Evolutionary conservation across 2,888 invertebrate genomes (phyloP).

Genomic region (Calameuta pallipes): DNA sequence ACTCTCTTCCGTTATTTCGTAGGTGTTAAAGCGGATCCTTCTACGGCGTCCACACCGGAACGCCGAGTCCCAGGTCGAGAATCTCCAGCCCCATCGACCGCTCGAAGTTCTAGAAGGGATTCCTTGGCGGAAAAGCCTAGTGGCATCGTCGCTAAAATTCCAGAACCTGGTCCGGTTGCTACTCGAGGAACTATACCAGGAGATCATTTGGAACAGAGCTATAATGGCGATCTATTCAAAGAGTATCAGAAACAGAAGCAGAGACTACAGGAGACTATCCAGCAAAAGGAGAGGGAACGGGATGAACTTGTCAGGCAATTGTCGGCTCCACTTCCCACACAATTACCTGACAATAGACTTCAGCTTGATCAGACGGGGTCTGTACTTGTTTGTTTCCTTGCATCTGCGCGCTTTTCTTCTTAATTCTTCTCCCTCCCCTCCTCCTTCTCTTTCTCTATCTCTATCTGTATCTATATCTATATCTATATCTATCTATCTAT

Average conservation of each 20-base stretch:
- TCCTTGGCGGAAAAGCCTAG: slow-evolving; percentile 71
- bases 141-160: slow-evolving; percentile 55
- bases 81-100: slow-evolving; percentile 76
- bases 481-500: too few relatives aligned
- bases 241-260: slow-evolving; percentile 85
- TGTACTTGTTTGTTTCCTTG: slow-evolving; percentile 14
- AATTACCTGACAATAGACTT: slow-evolving; percentile 65
- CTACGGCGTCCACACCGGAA: slow-evolving; percentile 77
- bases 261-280: slow-evolving; percentile 72
- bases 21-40: slow-evolving; percentile 60
- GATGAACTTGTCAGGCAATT: slow-evolving; percentile 69
- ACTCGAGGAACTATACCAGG: slow-evolving; percentile 50
- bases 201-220: slow-evolving; percentile 67
- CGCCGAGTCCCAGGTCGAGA: slow-evolving; percentile 70
- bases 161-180: slow-evolving; percentile 56
- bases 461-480: too few relatives aligned
- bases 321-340: slow-evolving; percentile 57
- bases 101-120: slow-evolving; percentile 76
- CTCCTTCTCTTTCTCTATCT: background rate
- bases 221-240: slow-evolving; percentile 78
- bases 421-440: background rate
- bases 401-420: background rate
- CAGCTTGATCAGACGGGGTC: slow-evolving; percentile 65
- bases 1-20: background rate
- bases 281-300: slow-evolving; percentile 68